Conservation (phyloP, 2,888 invertebrate genomes). For the Diploptera punctata region DNA sequence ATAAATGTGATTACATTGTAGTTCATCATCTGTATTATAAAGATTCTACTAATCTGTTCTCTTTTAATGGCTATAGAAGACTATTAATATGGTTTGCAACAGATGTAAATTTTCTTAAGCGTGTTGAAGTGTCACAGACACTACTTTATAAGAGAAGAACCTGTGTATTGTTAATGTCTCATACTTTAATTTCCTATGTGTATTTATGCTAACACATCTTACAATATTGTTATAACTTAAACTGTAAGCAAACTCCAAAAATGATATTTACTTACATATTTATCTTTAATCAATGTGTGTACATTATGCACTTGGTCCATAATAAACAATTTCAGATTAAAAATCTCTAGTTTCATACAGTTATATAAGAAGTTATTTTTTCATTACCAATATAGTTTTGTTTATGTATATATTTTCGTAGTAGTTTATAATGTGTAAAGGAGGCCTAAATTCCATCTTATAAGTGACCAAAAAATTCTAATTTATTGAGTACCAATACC, state of each 20-base stretch:
- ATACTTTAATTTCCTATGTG: not conserved
- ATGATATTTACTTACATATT: conserved; percentile 19
- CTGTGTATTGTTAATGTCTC: not conserved
- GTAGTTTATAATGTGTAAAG: not conserved
- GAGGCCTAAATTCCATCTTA: not conserved
- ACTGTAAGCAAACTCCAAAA: conserved; percentile 34
- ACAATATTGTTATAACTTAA: conserved; percentile 5
- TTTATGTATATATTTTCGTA: not conserved
- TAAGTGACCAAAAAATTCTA: no score
- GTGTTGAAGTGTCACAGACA: no score
- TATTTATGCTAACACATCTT: conserved; percentile 7
- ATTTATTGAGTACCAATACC: no score
- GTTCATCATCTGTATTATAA: no score
- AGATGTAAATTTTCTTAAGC: no score
- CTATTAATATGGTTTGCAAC: no score
- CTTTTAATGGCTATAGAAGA: no score
- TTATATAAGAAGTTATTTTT: not conserved
- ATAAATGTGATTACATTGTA: no score
- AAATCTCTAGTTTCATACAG: not conserved
- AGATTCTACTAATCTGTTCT: no score
- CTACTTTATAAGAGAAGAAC: not conserved
- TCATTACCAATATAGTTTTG: not conserved
- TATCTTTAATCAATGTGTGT: not conserved
- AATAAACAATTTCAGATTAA: not conserved
- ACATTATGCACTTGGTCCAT: not conserved